Conservation (phyloP, 2,888 invertebrate genomes). For the Acronicta aceris region DNA sequence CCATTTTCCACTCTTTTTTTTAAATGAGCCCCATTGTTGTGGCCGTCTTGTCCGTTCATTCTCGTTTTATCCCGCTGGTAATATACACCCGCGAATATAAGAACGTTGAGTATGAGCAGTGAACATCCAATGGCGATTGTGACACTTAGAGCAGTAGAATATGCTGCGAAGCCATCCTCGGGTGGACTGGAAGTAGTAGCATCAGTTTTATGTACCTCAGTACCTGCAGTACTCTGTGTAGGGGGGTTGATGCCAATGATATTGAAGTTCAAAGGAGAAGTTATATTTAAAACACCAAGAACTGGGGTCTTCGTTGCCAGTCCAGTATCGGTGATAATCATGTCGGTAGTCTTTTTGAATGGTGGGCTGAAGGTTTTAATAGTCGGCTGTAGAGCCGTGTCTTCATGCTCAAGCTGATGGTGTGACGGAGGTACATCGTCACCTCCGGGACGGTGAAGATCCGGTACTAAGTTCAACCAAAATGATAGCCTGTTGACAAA, state of each 20-base stretch:
- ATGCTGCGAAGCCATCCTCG: slow-evolving; percentile 97
- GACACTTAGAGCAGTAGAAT: slow-evolving; percentile 96
- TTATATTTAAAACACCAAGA: slow-evolving; percentile 79
- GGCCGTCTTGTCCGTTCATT: slow-evolving; percentile 90
- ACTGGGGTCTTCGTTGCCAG: slow-evolving; percentile 80
- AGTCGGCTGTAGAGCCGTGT: slow-evolving; percentile 88
- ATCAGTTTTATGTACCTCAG: slow-evolving; percentile 80
- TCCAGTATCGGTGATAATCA: slow-evolving; percentile 79
- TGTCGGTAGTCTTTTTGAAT: slow-evolving; percentile 89
- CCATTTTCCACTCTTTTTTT: slow-evolving; percentile 95
- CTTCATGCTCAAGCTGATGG: slow-evolving; percentile 94
- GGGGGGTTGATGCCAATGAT: slow-evolving; percentile 78
- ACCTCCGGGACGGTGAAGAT: slow-evolving; percentile 95
- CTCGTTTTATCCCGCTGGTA: slow-evolving; percentile 96
- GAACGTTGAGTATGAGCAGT: slow-evolving; percentile 96
- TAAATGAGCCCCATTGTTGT: slow-evolving; percentile 86
- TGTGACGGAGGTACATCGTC: slow-evolving; percentile 95
- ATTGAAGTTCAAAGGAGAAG: slow-evolving; percentile 81
- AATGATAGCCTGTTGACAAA: slow-evolving; percentile 92
- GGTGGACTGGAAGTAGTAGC: slow-evolving; percentile 89
- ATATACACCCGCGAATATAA: slow-evolving; percentile 98
- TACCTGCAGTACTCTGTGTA: slow-evolving; percentile 71
- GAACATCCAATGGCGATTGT: slow-evolving; percentile 98
- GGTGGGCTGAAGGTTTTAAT: slow-evolving; percentile 88
- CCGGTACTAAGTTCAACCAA: slow-evolving; percentile 98